Evolutionary conservation across 2,888 invertebrate species (phyloP), one percentile per base, ranked within the genome.

Genomic region (Phaonia tiefii): DNA sequence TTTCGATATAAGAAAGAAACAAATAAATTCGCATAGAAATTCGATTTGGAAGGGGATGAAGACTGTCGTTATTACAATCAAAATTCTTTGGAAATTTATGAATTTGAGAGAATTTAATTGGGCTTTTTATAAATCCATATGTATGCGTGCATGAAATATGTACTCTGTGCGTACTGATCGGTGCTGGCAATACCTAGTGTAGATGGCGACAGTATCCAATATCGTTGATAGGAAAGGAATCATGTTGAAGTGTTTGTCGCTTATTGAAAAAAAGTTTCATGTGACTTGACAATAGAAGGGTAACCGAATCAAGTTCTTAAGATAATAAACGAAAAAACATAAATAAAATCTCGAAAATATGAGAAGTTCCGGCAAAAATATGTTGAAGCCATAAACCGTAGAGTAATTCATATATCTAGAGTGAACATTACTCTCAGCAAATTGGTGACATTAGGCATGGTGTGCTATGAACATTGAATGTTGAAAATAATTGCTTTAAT

Each of bases 61-160:
- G n/a, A n/a, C 11, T 54, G 22, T 54, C 25, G 54, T 25, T 60
- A 31, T 49, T 56, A 42, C 15, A 10, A 56, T 10, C 37, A 10
- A 39, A 77, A 51, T 26, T 78, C 80, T 60, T 17, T 8, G 44
- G 75, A 81, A 71, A 66, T 78, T 66, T 51, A 42, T 63, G 46
- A 66, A 65, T 79, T 81, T 71, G 51, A 75, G 54, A 25, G 37
- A 76, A 77, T 63, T 58, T 20, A 65, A 58, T 71, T 70, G 3
- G 66, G 74, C 65, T 42, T 80, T 51, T 60, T 60, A 31, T 31
- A n/a, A n/a, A 15, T 58, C 58, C 11, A 31, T 4, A 31, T 15
- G 8, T 46, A 46, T 10, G 5, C 46, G 46, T 8, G n/a, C n/a
- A n/a, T n/a, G n/a, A n/a, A n/a, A n/a, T n/a, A n/a, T n/a, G 46